phyloP scores from a whole-genome alignment of 35 echinoderm and acorn worm species.

The Diadema setosum region DNA sequence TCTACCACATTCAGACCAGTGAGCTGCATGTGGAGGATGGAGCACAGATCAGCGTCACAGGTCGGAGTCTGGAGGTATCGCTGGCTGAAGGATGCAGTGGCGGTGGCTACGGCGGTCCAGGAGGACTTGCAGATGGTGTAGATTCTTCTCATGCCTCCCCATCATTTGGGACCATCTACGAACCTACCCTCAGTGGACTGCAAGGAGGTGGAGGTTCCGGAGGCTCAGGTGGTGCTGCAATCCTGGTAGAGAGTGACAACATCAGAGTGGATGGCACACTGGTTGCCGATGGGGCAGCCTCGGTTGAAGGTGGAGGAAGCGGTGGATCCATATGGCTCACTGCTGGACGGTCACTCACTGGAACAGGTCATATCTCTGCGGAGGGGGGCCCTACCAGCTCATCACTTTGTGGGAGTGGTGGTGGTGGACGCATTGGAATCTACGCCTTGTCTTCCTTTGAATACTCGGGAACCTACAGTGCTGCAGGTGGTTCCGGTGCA shows the following conservation, averaged over 20 bases:
- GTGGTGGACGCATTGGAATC: slow-evolving; percentile 78
- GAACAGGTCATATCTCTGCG: slow-evolving; percentile 48
- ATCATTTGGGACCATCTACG: slow-evolving; percentile 83
- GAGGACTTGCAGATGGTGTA: slow-evolving; percentile 39
- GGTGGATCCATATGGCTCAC: slow-evolving; percentile 73
- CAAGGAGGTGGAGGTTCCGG: slow-evolving; percentile 34
- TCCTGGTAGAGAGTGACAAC: slow-evolving; percentile 28
- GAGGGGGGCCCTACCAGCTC: slow-evolving; percentile 36
- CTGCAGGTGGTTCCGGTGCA: slow-evolving; percentile 29
- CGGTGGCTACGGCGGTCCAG: slow-evolving; percentile 73
- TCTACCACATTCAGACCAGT: slow-evolving; percentile 35
- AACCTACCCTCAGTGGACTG: slow-evolving; percentile 27
- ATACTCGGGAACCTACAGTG: slow-evolving; percentile 46
- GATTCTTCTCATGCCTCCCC: neutral
- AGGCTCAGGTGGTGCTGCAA: slow-evolving; percentile 53
- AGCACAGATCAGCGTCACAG: slow-evolving; percentile 55
- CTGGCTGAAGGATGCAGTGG: slow-evolving; percentile 39
- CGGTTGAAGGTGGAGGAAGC: slow-evolving; percentile 61
- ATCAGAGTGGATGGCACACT: slow-evolving; percentile 60
- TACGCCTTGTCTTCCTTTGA: slow-evolving; percentile 9
- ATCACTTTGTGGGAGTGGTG: slow-evolving; percentile 50
- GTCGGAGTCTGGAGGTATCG: neutral
- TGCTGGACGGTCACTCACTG: neutral
- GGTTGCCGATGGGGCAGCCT: slow-evolving; percentile 40
- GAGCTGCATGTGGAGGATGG: slow-evolving; percentile 57